A percentile compares a stretch with the other conserved stretches of the same genome.
Conservation (phyloP, 2,888 invertebrate genomes). For the Lasioglossum pauxillum region DNA sequence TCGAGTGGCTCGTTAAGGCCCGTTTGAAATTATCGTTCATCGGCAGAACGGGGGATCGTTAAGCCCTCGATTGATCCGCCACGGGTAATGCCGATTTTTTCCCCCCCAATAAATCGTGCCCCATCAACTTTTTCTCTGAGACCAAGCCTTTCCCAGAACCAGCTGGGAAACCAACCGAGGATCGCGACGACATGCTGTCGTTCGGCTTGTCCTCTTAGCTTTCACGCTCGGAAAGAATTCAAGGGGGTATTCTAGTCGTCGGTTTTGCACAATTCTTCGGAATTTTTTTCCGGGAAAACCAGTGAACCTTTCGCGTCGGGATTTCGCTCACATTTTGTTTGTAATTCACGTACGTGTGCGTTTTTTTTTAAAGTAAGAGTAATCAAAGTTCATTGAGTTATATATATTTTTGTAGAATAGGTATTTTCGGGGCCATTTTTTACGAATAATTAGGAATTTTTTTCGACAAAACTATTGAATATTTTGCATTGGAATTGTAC, state of each 20-base stretch:
- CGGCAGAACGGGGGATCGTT: slow-evolving; percentile 22
- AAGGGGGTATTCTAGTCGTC: not conserved
- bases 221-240: not conserved
- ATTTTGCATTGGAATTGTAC: too few relatives aligned
- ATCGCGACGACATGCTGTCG: not conserved
- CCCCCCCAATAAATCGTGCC: slow-evolving; percentile 16
- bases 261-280: not conserved
- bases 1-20: slow-evolving; percentile 38
- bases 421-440: too few relatives aligned
- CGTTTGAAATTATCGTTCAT: slow-evolving; percentile 30
- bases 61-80: slow-evolving; percentile 36
- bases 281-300: not conserved
- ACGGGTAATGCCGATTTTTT: slow-evolving; percentile 13
- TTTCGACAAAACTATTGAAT: too few relatives aligned
- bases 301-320: not conserved
- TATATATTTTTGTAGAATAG: too few relatives aligned
- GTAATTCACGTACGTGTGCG: not conserved
- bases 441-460: too few relatives aligned
- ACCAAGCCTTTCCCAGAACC: slow-evolving; percentile 9
- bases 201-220: not conserved
- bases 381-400: not conserved
- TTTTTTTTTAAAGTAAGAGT: not conserved
- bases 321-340: not conserved
- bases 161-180: not conserved
- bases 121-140: slow-evolving; percentile 4